These are phyloP conservation scores for Scarus forsteni DNA, from an alignment of 2,797 vertebrate genomes.

Conservation along the genomic window DNA sequence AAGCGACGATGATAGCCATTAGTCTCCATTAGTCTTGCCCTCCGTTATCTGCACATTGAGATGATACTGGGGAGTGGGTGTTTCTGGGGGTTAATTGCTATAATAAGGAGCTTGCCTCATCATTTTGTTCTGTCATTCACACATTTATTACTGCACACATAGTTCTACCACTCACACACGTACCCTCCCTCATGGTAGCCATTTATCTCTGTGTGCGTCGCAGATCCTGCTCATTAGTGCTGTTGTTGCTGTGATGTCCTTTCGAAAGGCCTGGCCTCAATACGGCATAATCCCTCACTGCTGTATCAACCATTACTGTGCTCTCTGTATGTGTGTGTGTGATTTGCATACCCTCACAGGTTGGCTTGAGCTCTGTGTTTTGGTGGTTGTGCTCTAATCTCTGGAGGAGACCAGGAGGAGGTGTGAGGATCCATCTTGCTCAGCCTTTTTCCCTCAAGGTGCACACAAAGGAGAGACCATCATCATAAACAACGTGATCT, in stretches of 20 bases:
- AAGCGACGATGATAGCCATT: slow-evolving; percentile 39
- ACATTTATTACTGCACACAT: slow-evolving; percentile 25
- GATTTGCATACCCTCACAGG: slow-evolving; percentile 57
- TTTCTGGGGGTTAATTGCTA: slow-evolving; percentile 63
- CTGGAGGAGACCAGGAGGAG: slow-evolving; percentile 75
- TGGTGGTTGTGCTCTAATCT: slow-evolving; percentile 64
- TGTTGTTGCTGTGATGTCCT: slow-evolving; percentile 40
- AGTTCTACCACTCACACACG: slow-evolving; percentile 20
- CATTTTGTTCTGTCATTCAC: slow-evolving; percentile 56
- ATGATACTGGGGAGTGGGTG: slow-evolving; percentile 51
- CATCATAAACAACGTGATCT: slow-evolving; percentile 1
- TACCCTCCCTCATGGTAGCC: slow-evolving; percentile 12
- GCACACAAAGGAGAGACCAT: slow-evolving; percentile 17
- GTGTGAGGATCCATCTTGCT: slow-evolving; percentile 87
- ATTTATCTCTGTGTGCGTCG: slow-evolving; percentile 44
- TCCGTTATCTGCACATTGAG: slow-evolving; percentile 49
- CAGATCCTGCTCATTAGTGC: slow-evolving; percentile 58
- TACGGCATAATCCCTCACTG: slow-evolving; percentile 33
- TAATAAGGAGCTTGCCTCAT: slow-evolving; percentile 61
- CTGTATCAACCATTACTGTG: slow-evolving; percentile 9
- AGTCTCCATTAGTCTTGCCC: slow-evolving; percentile 54
- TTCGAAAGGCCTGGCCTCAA: slow-evolving; percentile 40
- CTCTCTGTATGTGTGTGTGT: slow-evolving; percentile 28
- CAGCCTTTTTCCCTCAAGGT: slow-evolving; percentile 95
- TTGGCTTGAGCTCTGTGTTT: slow-evolving; percentile 63